A percentile compares a stretch with the other conserved stretches of the same genome.
phyloP scores from a whole-genome alignment of 2,888 invertebrate genomes.

The Scaptodrosophila latifasciaeformis region DNA sequence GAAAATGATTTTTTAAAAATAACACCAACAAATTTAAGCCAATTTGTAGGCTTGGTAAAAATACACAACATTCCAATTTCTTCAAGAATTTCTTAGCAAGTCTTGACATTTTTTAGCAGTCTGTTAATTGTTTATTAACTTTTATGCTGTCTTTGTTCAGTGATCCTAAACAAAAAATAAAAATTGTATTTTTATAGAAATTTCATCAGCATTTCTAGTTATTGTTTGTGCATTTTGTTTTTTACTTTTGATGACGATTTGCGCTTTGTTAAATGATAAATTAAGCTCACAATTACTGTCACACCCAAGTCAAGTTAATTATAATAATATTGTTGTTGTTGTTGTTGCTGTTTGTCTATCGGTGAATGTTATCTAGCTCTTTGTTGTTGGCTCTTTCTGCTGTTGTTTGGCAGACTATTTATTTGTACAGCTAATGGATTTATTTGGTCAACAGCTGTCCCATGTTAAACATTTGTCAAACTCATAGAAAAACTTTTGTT shows the following conservation, averaged over 20 bases:
- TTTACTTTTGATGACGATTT: constrained; percentile 2
- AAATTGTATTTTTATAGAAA: too few relatives aligned
- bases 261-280: constrained; percentile 20
- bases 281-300: constrained; percentile 31
- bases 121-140: too few relatives aligned
- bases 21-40: too few relatives aligned
- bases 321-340: constrained; percentile 19
- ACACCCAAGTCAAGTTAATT: constrained; percentile 42
- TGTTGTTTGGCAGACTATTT: constrained; percentile 27
- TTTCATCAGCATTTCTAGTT: not conserved
- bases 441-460: constrained; percentile 64
- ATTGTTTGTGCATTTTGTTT: constrained; percentile 5
- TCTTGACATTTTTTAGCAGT: too few relatives aligned
- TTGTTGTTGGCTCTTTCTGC: not conserved
- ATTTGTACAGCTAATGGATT: constrained; percentile 63
- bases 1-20: too few relatives aligned
- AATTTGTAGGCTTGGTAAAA: too few relatives aligned
- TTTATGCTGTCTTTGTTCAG: too few relatives aligned
- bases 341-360: constrained; percentile 14
- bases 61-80: too few relatives aligned
- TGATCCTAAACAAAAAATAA: too few relatives aligned
- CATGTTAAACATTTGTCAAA: constrained; percentile 63
- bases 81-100: too few relatives aligned
- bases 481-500: constrained; percentile 42
- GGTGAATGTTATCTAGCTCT: not conserved